Evolutionary conservation across 1,140 invertebrate genomes (phyloP), one percentile per base, ranked within the genome.

Genomic region (Drosophila rhopaloa): DNA sequence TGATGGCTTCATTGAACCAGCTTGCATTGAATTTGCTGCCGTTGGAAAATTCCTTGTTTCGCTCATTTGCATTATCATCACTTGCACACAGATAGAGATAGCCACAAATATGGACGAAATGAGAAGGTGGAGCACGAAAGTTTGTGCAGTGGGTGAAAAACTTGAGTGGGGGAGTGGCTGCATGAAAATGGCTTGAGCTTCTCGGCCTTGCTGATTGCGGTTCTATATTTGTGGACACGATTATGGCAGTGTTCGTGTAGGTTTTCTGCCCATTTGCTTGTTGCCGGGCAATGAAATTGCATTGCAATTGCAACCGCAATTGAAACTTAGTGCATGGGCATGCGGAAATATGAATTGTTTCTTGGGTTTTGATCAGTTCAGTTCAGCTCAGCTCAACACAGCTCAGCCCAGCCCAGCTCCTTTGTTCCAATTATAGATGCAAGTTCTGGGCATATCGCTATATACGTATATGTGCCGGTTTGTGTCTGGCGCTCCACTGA

Each of bases 341-440:
- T 78, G 74, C 81, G 81, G 78, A 85, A 81, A 76, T 65, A 61
- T 62, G 51, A 57, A 71, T 70, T 71, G 27, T 71, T 41, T 71
- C 53, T 54, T 70, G 43, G 35, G 14, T 16, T 57, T 46, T 51
- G 48, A 51, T 51, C 27, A 50, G 48, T 27, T 51, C 27, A 50
- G 48, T 27, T 32, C 47, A 13, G n/a, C 13, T 50, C 19, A 24
- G 19, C 43, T 61, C 51, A 11, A 37, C 35, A 59, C 32, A 14
- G 58, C 27, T 43, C 16, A 43, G 46, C 16, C n/a, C 19, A 19
- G 50, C 16, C 8, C 46, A 56, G 63, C 82, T 83, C 81, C 76
- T 86, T 89, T 89, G 83, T 83, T 77, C 71, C 79, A 88, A 89
- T 89, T 88, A 88, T 88, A 88, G 83, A 89, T 80, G 78, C 59